Evolutionary conservation across 2,888 invertebrate genomes (phyloP).

Genomic region (Yponomeuta evonymella): DNA sequence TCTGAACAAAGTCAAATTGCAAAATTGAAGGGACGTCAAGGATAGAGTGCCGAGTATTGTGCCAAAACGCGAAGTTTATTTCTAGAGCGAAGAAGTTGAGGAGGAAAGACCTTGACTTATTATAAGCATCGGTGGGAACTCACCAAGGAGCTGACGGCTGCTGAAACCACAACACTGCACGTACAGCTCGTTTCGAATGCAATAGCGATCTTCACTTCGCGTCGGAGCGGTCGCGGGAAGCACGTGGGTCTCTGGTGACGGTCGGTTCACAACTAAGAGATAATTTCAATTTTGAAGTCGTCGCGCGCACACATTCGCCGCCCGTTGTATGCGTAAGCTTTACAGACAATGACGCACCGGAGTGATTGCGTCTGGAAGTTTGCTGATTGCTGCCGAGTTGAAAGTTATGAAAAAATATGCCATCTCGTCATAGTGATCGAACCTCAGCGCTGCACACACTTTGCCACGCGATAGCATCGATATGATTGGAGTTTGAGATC

Average conservation of each 20-base stretch:
- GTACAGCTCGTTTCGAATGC: background rate
- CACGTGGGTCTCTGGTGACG: background rate
- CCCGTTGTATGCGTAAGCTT: background rate
- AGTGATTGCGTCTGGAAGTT: constrained; percentile 1
- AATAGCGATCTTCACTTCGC: background rate
- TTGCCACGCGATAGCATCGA: background rate
- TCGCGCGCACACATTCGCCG: background rate
- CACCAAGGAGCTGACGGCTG: background rate
- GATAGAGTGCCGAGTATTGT: background rate
- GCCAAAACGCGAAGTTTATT: background rate
- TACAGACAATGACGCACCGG: background rate
- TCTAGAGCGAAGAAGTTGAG: background rate
- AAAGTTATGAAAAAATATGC: background rate
- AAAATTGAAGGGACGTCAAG: background rate
- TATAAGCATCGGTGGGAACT: background rate
- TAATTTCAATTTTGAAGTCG: background rate
- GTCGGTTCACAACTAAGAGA: background rate
- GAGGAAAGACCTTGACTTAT: background rate
- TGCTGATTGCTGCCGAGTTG: background rate
- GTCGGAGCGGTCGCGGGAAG: background rate
- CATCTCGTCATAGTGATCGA: background rate
- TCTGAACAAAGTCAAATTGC: background rate
- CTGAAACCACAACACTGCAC: background rate
- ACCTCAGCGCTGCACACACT: background rate
- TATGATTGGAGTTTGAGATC: too few relatives aligned